Evolutionary conservation across 2,113 vertebrate species (phyloP), one percentile per base, ranked within the genome.

Genomic region (Turdus rufiventris): DNA sequence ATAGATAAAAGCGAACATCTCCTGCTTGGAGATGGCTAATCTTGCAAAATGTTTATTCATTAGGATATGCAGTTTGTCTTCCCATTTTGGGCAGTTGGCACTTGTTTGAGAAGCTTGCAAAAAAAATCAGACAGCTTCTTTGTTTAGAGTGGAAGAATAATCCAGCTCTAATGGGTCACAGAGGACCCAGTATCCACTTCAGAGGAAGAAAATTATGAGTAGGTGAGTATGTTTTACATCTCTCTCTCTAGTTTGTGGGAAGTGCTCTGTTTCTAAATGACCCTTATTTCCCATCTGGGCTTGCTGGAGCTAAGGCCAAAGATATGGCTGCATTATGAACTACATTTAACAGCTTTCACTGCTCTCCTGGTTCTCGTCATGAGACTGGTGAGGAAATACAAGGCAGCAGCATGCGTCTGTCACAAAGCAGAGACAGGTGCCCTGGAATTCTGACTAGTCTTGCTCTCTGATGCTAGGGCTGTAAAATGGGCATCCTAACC

Each of bases 21-120:
- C 48, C 56, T 95, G 72, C 87, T 88, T 90, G 65, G 90, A 93
- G 90, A 95, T 91, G 61, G 92, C 88, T 96, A 93, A 96, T 96
- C 91, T 93, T 83, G 48, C 60, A 51, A 58, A 73, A 96, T 97
- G 78, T 95, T 96, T 96, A 96, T 96, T 94, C 94, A 96, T 95
- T 84, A 93, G 88, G 65, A 90, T 94, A 92, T 96, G 68, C 65
- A 78, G 61, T 90, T 86, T 80, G 51, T 90, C 82, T 78, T 90
- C 85, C 26, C 36, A 54, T 76, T 88, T 93, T 93, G 91, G 91
- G 82, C 60, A 67, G 61, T 83, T 86, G 42, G 85, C 82, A 73
- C 13, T 56, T 81, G 79, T 94, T 77, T 90, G 68, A 95, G 68
- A 74, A 88, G 79, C 72, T 84, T 81, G 72, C 16, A 89, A 73